These are phyloP conservation scores for Tachina lurida DNA, from an alignment of 2,888 invertebrate species.

Conservation along the genomic window DNA sequence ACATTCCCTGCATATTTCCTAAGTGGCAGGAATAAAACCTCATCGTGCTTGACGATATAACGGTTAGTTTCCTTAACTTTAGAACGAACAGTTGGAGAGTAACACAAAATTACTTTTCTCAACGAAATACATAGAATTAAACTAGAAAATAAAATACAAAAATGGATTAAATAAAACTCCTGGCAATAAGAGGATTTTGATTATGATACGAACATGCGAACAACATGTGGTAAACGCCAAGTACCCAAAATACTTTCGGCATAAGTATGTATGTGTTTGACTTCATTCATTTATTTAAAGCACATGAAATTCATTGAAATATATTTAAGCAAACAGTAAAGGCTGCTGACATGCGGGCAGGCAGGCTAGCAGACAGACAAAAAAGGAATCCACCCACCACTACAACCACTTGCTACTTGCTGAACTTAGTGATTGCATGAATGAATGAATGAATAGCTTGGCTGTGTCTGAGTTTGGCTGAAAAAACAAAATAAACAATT, in stretches of 20 bases:
- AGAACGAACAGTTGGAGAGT: too few species aligned
- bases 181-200: neutral
- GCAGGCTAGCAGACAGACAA: neutral
- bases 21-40: too few species aligned
- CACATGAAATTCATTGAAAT: conserved; percentile 54
- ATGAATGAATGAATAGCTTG: conserved; percentile 41
- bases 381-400: conserved; percentile 37
- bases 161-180: conserved; percentile 2
- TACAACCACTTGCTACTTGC: conserved; percentile 16
- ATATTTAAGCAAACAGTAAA: neutral
- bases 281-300: conserved; percentile 47
- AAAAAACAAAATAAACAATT: conserved; percentile 7
- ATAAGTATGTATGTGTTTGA: neutral
- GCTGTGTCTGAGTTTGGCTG: conserved; percentile 14
- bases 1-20: too few species aligned
- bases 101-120: too few species aligned
- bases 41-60: too few species aligned
- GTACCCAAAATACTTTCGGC: neutral
- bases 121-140: too few species aligned
- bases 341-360: neutral
- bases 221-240: neutral
- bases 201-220: neutral
- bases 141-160: neutral
- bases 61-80: too few species aligned
- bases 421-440: conserved; percentile 36